Evolutionary conservation across 2,113 vertebrate species (phyloP).

Genomic region (Pomatostomus ruficeps): DNA sequence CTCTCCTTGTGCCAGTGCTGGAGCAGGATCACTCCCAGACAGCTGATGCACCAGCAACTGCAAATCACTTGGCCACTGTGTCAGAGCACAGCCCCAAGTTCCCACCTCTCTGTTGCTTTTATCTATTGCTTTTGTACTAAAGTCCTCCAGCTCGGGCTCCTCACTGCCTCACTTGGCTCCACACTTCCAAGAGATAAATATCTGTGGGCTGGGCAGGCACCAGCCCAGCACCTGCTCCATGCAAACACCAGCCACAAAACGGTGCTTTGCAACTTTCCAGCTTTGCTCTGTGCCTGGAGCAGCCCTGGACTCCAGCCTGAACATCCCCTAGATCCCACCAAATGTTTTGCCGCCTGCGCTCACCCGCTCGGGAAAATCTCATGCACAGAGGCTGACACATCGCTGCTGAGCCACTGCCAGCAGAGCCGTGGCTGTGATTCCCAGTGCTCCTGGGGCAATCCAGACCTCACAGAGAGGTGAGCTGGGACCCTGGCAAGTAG

Average conservation of each 20-base stretch:
- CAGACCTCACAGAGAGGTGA: not conserved
- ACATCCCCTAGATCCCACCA: not conserved
- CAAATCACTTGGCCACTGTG: not conserved
- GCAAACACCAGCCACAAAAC: not conserved
- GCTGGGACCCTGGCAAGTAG: not conserved
- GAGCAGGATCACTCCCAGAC: not conserved
- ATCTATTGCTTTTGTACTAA: not conserved
- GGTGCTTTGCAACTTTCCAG: not conserved
- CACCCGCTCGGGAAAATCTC: fast-evolving
- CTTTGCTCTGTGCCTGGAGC: not conserved
- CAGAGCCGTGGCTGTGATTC: not conserved
- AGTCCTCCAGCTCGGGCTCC: not conserved
- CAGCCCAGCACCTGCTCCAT: not conserved
- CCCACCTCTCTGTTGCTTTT: not conserved
- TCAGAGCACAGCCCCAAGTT: not conserved
- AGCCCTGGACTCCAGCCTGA: not conserved
- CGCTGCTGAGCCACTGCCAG: not conserved
- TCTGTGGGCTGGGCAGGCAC: not conserved
- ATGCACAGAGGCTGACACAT: not conserved
- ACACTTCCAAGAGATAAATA: not conserved
- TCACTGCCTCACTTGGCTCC: not conserved
- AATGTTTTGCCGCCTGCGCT: fast-evolving
- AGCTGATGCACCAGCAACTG: fast-evolving
- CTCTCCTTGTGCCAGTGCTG: not conserved
- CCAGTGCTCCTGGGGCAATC: fast-evolving